phyloP scores from a whole-genome alignment of 2,113 vertebrate species.

The Crypturellus undulatus region DNA sequence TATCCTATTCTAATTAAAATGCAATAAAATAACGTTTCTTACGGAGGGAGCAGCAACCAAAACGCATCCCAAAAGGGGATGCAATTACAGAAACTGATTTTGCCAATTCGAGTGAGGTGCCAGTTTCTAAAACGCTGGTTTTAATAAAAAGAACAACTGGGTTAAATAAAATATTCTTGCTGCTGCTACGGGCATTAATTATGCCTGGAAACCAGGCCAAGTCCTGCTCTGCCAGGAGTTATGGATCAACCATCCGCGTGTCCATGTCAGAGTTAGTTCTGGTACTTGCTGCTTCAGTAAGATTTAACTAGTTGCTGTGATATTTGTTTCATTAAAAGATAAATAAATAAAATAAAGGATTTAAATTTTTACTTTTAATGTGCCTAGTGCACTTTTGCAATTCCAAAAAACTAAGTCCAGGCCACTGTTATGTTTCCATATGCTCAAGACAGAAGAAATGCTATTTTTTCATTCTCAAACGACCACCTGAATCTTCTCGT shows the following conservation, averaged over 20 bases:
- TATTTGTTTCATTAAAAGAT: too few relatives aligned
- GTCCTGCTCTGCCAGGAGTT: background rate
- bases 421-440: too few relatives aligned
- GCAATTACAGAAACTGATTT: background rate
- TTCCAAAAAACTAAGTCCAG: too few relatives aligned
- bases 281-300: background rate
- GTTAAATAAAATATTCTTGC: background rate
- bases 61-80: background rate
- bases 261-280: background rate
- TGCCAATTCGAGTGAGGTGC: background rate
- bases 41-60: background rate
- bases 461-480: too few relatives aligned
- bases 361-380: too few relatives aligned
- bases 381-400: too few relatives aligned
- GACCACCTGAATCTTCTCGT: background rate
- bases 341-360: too few relatives aligned
- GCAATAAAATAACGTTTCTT: background rate
- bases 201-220: background rate
- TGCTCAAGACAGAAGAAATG: too few relatives aligned
- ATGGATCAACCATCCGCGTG: background rate
- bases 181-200: background rate
- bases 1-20: background rate
- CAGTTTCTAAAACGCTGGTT: background rate
- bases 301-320: background rate
- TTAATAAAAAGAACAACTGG: background rate